Evolutionary conservation across 2,888 invertebrate species (phyloP), one percentile per base, ranked within the genome.

Genomic region (Diaprepes abbreviatus): DNA sequence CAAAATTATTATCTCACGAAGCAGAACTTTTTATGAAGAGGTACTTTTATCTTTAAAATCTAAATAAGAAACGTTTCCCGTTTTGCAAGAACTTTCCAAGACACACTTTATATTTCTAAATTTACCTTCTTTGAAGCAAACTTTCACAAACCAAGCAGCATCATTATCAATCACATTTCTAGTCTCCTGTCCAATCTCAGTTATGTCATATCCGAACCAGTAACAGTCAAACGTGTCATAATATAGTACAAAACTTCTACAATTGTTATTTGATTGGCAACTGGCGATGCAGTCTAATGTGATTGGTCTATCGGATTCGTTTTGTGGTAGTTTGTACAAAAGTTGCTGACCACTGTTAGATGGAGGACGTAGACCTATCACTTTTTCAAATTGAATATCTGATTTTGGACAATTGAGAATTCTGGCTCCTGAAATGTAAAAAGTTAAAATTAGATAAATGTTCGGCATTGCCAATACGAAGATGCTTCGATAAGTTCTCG

Each of bases 111-210:
- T 33, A 7, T 24, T 7, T 31, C 9, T 19, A 16, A 4, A 40
- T 72, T 72, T 63, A 75, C 80, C 81, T 89, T 89, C 86, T 82
- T 86, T 83, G 71, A 90, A 79, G 78, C 92, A 92, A 52, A 87
- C 86, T 83, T 90, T 90, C 74, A 88, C 88, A 78, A 90, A 92
- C 84, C 89, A 91, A 3, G 88, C 89, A 3, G 86, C 86, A 74
- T 88, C 87, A 45, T 87, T 86, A 76, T 90, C 89, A 2, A 86
- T 81, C 14, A 81, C 77, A 16, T 81, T 79, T 35, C 84, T 81
- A 6, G 45, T 52, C 9, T 57, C 65, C 16, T 60, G 19, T 7
- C 16, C 38, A 10, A 75, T 70, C 17, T 73, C 73, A 5, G 74
- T 74, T n/a, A 66, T 60, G 24, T 76, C 73, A 66, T 74, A 71